Base-by-base conservation (phyloP, 2,888 invertebrate genomes). In the Spialia ferax region DNA sequence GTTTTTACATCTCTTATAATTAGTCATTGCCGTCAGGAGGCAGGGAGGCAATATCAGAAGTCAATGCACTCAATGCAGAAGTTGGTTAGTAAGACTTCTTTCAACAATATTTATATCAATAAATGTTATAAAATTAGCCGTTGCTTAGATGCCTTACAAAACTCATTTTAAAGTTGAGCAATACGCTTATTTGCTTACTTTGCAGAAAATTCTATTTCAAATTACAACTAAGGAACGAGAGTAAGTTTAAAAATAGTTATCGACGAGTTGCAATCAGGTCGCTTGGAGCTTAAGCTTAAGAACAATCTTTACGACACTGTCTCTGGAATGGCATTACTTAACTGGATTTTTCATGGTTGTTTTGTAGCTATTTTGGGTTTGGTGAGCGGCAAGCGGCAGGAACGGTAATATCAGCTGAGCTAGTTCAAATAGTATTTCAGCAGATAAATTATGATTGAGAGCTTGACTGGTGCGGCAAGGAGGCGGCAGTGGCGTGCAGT, bases 361-460 rank as follows among this genome's bases (percentile, higher is more conserved):
- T 59, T 59, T n/a, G 59, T 42, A 13, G 38, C 32, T 38, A 52
- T 42, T 59, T 59, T n/a, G 59, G 29, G 50, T 66, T 60, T 66
- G 54, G 66, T 55, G 66, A 66, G 55, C 32, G 64, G 60, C 42
- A 45, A 60, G 61, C 66, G 59, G n/a, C n/a, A n/a, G n/a, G n/a
- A n/a, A n/a, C n/a, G n/a, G n/a, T n/a, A n/a, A 54, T 50, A 60
- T 54, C 38, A 54, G 45, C 45, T 50, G 50, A 50, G 50, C 22
- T 13, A 15, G 67, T 29, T 45, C 45, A 67, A 67, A 61, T 55
- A 61, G 55, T 67, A 61, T 67, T 61, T 55, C 61, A 48, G 55
- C 48, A 35, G 67, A 67, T 61, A 61, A 56, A 61, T 54, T 60
- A 60, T 61, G 42, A 54, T 59, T 57, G 56, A 57, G 50, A 54